phyloP scores from a whole-genome alignment of 1,140 invertebrate genomes.

The Aphis craccivora region DNA sequence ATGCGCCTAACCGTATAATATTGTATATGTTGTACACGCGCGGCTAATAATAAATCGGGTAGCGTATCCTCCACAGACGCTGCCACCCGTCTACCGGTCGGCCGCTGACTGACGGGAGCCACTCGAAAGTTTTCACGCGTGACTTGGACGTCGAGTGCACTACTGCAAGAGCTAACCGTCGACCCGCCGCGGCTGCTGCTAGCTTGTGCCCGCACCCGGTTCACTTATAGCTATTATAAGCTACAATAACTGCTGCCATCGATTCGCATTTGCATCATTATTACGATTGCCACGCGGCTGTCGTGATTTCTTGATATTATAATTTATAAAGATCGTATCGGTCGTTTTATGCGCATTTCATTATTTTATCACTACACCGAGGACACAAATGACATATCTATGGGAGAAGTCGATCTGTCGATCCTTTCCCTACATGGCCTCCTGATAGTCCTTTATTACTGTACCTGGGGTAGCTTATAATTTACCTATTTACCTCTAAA shows the following conservation, averaged over 20 bases:
- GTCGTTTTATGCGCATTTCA: background rate
- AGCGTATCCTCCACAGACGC: background rate
- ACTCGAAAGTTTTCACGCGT: slow-evolving; percentile 41
- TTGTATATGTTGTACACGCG: background rate
- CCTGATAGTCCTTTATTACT: background rate
- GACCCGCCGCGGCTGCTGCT: background rate
- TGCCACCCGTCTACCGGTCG: background rate
- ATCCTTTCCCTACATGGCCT: background rate
- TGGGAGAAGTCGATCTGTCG: background rate
- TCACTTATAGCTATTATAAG: background rate
- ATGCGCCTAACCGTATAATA: background rate
- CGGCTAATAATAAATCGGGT: slow-evolving; percentile 38
- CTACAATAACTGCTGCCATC: background rate
- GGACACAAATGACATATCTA: background rate
- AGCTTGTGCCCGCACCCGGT: background rate
- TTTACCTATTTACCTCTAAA: background rate
- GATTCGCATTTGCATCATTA: background rate
- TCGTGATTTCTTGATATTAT: background rate
- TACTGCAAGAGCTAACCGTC: background rate
- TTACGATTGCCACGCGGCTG: background rate
- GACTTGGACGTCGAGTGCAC: slow-evolving; percentile 37
- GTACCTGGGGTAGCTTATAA: background rate
- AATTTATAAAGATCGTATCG: background rate
- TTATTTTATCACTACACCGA: background rate
- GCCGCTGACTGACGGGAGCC: background rate